These are phyloP conservation scores for Teleiodes luculella DNA, from an alignment of 2,888 invertebrate species.

Conservation along the genomic window DNA sequence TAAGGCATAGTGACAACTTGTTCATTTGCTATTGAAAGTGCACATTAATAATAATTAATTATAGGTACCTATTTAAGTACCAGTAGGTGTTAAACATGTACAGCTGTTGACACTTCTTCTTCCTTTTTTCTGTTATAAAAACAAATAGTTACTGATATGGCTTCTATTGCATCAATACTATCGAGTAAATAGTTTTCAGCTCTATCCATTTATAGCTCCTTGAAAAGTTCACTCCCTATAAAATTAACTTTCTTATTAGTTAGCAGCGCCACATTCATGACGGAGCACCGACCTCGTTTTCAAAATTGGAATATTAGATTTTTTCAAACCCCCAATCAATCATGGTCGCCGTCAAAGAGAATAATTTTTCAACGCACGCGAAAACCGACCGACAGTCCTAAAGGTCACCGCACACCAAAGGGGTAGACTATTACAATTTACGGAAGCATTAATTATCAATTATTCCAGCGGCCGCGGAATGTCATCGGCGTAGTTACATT, in stretches of 20 bases:
- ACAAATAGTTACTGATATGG: too few relatives aligned
- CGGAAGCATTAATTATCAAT: constrained; percentile 45
- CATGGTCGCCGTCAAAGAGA: constrained; percentile 9
- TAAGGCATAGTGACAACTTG: not conserved
- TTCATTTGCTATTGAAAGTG: not conserved
- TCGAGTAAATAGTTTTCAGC: too few relatives aligned
- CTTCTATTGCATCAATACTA: too few relatives aligned
- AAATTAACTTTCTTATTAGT: not conserved
- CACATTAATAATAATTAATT: too few relatives aligned
- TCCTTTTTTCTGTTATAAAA: too few relatives aligned
- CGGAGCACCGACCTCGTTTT: not conserved
- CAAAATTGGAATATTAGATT: not conserved
- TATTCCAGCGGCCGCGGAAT: constrained; percentile 41
- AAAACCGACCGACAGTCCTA: constrained; percentile 36
- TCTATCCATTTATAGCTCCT: too few relatives aligned
- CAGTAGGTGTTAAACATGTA: too few relatives aligned
- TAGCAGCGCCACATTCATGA: not conserved
- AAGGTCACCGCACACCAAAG: constrained; percentile 38
- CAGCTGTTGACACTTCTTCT: too few relatives aligned
- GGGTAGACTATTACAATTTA: constrained; percentile 21
- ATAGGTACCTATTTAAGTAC: not conserved
- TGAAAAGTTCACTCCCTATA: not conserved
- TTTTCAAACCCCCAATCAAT: constrained; percentile 19
- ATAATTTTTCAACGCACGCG: constrained; percentile 39
- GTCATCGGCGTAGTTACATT: constrained; percentile 47